A percentile compares a stretch with the other conserved stretches of the same genome.
Evolutionary conservation across 2,797 vertebrate species (phyloP).

Genomic region (Pteropus rufus): DNA sequence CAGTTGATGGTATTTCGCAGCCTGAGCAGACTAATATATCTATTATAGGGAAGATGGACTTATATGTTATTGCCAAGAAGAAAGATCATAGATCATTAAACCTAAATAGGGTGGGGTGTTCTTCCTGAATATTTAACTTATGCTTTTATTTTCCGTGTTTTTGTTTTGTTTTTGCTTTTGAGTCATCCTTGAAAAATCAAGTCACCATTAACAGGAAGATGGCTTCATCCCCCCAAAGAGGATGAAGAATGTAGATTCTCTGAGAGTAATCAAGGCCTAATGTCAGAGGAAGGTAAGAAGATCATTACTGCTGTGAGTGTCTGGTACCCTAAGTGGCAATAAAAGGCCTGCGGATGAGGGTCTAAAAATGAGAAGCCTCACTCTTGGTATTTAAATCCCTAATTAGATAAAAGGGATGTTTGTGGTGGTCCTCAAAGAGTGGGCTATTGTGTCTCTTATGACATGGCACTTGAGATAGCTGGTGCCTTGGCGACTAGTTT

Average conservation of each 20-base stretch:
- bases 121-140: background rate
- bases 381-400: background rate
- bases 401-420: background rate
- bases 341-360: background rate
- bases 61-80: background rate
- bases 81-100: background rate
- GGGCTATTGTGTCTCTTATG: background rate
- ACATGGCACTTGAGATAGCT: background rate
- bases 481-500: background rate
- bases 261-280: background rate
- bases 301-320: background rate
- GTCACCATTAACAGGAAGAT: background rate
- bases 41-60: background rate
- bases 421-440: background rate
- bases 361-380: background rate
- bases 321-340: background rate
- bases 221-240: background rate
- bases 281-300: background rate
- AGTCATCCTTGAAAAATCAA: background rate
- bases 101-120: background rate
- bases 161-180: background rate
- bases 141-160: background rate
- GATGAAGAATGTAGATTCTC: background rate
- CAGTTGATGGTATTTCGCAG: background rate
- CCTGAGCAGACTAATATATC: background rate